Evolutionary conservation across 2,797 vertebrate species (phyloP).

Genomic region (Salarias fasciatus): DNA sequence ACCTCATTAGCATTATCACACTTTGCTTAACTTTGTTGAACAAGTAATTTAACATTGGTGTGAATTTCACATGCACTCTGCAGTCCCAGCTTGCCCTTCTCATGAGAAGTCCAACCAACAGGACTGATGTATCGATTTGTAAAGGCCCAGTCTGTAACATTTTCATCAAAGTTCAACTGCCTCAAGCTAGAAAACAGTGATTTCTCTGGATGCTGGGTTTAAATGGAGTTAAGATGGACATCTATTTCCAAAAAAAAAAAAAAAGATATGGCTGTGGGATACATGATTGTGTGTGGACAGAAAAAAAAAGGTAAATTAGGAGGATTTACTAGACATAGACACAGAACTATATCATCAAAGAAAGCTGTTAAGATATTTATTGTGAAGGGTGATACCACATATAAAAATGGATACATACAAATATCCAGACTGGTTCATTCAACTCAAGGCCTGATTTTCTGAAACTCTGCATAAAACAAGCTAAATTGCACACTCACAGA

Average conservation of each 20-base stretch:
- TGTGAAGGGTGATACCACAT: too few species aligned
- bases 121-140: not conserved
- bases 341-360: too few species aligned
- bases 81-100: not conserved
- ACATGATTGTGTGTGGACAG: not conserved
- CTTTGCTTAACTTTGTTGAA: not conserved
- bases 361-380: too few species aligned
- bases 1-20: not conserved
- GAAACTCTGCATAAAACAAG: too few species aligned
- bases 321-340: too few species aligned
- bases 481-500: too few species aligned
- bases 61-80: too few species aligned
- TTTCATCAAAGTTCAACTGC: not conserved
- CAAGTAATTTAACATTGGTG: conserved; percentile 8
- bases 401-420: too few species aligned
- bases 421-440: too few species aligned
- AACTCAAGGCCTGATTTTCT: too few species aligned
- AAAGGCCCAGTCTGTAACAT: not conserved
- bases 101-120: not conserved
- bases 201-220: not conserved
- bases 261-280: not conserved
- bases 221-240: not conserved
- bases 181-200: not conserved
- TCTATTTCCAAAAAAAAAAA: not conserved
- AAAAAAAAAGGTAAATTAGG: too few species aligned